Conservation (phyloP, 2,888 invertebrate species). For the Trichopoda pennipes region DNA sequence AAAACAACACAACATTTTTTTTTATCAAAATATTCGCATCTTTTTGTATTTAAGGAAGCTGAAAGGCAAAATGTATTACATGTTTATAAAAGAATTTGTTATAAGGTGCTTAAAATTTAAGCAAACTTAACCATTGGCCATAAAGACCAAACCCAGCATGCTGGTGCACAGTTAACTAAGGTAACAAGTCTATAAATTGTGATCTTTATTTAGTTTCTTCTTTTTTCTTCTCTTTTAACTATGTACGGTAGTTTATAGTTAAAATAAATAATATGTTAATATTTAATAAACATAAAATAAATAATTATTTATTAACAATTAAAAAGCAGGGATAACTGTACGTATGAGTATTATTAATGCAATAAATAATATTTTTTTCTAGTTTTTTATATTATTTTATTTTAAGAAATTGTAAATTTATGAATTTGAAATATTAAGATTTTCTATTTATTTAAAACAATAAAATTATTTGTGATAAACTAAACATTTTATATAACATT, state of each 20-base stretch:
- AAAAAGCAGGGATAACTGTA: too few species aligned
- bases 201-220: slow-evolving; percentile 23
- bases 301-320: background rate
- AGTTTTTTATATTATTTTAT: too few species aligned
- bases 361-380: background rate
- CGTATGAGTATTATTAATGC: background rate
- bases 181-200: slow-evolving; percentile 67
- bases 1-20: slow-evolving; percentile 32
- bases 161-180: slow-evolving; percentile 61
- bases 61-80: slow-evolving; percentile 64
- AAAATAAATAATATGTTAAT: slow-evolving; percentile 43
- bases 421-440: too few species aligned
- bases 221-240: background rate
- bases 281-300: slow-evolving; percentile 40
- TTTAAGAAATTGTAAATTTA: too few species aligned
- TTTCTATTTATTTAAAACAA: too few species aligned
- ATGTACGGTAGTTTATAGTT: background rate
- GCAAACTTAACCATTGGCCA: slow-evolving; percentile 45
- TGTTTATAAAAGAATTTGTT: slow-evolving; percentile 68
- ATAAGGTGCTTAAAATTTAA: slow-evolving; percentile 63
- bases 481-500: too few species aligned
- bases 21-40: slow-evolving; percentile 71
- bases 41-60: slow-evolving; percentile 69
- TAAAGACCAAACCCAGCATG: slow-evolving; percentile 60
- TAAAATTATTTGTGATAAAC: too few species aligned